Percentiles rank a stretch among this genome's conserved stretches.
phyloP scores from a whole-genome alignment of 2,113 vertebrate genomes.

The Psammodynastes pulverulentus region DNA sequence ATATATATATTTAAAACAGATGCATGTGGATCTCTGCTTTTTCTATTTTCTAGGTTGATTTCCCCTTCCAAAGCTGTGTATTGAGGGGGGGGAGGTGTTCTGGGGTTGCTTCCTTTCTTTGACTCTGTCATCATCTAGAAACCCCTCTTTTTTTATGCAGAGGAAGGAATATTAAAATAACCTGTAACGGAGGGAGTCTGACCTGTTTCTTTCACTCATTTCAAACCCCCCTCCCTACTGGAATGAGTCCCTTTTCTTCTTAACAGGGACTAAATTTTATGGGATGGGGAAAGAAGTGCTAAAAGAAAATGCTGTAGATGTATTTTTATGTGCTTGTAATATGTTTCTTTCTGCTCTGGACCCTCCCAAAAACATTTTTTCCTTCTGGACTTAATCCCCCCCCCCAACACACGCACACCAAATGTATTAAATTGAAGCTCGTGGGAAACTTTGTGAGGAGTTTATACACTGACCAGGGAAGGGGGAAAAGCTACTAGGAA shows the following conservation, averaged over 20 bases:
- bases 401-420: not conserved
- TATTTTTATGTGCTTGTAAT: not conserved
- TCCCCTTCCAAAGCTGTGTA: not conserved
- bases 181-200: not conserved
- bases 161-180: not conserved
- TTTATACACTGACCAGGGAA: not conserved
- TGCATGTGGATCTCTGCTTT: too few species aligned
- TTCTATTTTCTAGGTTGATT: not conserved
- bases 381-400: not conserved
- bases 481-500: not conserved
- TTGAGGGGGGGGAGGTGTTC: not conserved
- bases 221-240: not conserved
- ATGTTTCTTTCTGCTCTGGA: not conserved
- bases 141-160: not conserved
- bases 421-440: not conserved
- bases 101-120: not conserved
- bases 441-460: slow-evolving; percentile 16
- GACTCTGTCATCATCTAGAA: not conserved
- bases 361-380: not conserved
- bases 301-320: not conserved
- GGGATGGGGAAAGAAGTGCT: too few species aligned
- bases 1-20: not conserved
- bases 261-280: not conserved
- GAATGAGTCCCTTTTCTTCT: not conserved
- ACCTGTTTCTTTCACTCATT: not conserved